Conservation (phyloP, 2,888 invertebrate genomes). For the Xanthorhoe designata region DNA sequence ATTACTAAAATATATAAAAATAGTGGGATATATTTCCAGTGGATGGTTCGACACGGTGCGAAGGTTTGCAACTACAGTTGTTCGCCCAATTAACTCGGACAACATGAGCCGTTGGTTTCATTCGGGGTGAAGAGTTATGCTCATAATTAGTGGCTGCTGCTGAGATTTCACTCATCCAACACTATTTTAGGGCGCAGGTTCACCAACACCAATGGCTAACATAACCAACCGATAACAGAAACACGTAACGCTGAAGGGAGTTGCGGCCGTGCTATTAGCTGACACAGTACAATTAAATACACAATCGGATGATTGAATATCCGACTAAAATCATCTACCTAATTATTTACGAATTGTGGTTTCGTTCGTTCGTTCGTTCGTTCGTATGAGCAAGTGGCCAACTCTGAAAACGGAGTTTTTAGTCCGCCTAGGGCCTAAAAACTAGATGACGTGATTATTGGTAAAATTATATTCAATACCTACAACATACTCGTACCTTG, state of each 20-base stretch:
- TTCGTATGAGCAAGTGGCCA: no score
- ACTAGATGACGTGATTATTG: no score
- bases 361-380: no score
- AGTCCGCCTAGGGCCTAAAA: no score
- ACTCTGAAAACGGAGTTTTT: no score
- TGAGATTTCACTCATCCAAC: constrained; percentile 33
- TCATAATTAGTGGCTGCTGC: constrained; percentile 28
- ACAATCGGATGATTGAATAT: no score
- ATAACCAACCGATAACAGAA: background rate
- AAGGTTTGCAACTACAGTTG: constrained; percentile 30
- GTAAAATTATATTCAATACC: no score
- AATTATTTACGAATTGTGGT: no score
- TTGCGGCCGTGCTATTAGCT: background rate
- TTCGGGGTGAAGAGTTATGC: constrained; percentile 36
- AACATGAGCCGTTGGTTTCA: constrained; percentile 13
- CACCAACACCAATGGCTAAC: background rate
- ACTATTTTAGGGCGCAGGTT: background rate
- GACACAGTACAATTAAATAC: background rate
- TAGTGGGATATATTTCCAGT: background rate
- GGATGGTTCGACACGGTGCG: constrained; percentile 40
- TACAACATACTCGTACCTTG: no score
- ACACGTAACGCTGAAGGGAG: background rate
- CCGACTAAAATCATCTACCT: no score
- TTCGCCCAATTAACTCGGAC: constrained; percentile 35
- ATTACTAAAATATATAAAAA: background rate